phyloP scores from a whole-genome alignment of 2,888 invertebrate genomes.

The Augochlorella aurata region DNA sequence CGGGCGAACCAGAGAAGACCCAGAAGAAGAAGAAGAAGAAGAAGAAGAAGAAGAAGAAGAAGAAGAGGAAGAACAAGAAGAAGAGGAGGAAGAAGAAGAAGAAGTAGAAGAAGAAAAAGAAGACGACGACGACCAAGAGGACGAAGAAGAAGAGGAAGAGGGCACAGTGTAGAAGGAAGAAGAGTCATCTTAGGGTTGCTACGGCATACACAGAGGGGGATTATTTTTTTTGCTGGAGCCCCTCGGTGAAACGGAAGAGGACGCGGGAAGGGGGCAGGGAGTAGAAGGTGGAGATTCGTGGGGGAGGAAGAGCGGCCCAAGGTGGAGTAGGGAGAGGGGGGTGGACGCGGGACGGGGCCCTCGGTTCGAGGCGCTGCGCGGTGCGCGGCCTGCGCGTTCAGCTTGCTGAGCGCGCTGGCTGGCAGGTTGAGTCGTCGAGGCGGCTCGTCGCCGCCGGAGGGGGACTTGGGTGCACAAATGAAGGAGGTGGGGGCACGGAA shows the following conservation, averaged over 20 bases:
- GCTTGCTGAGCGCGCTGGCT: slow-evolving; percentile 44
- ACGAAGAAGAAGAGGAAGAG: slow-evolving; percentile 31
- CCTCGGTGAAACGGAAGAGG: slow-evolving; percentile 54
- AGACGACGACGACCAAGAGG: slow-evolving; percentile 29
- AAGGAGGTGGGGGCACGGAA: slow-evolving; percentile 46
- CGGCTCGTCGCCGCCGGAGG: slow-evolving; percentile 67
- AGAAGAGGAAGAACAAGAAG: too few species aligned
- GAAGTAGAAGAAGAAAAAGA: slow-evolving; percentile 50
- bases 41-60: slow-evolving; percentile 22
- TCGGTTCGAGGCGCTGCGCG: slow-evolving; percentile 44
- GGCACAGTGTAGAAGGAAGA: slow-evolving; percentile 13
- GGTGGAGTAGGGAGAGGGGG: slow-evolving; percentile 50
- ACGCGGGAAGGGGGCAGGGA: slow-evolving; percentile 29
- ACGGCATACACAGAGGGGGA: slow-evolving; percentile 31
- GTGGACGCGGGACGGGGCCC: slow-evolving; percentile 36
- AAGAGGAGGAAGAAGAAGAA: slow-evolving; percentile 25
- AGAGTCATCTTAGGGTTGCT: slow-evolving; percentile 42
- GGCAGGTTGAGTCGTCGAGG: slow-evolving; percentile 70
- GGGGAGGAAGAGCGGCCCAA: slow-evolving; percentile 45
- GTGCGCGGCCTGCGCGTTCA: too few species aligned
- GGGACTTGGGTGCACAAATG: slow-evolving; percentile 57
- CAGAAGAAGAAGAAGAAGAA: slow-evolving; percentile 50
- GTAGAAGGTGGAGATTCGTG: slow-evolving; percentile 50
- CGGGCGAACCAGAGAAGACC: slow-evolving; percentile 20
- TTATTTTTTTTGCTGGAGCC: slow-evolving; percentile 37